Evolutionary conservation across 92 coral and sea anemone genomes (phyloP).

Genomic region (Paramuricea clavata): DNA sequence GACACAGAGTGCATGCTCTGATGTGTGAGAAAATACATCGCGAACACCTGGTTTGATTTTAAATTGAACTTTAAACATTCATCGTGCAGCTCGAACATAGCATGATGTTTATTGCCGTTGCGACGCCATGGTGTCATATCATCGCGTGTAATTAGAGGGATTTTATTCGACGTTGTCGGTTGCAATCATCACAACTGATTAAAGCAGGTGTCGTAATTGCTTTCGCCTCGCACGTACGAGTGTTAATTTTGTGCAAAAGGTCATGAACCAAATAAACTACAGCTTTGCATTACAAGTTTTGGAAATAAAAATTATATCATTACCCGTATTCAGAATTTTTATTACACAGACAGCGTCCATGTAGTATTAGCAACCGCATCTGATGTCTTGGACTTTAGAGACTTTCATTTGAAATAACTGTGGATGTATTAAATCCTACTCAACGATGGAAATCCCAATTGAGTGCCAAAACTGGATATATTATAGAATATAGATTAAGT

Average conservation of each 20-base stretch:
- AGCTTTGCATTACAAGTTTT: neutral
- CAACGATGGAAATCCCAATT: too few relatives aligned
- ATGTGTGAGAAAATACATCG: neutral
- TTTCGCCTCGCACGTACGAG: neutral
- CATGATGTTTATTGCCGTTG: slow-evolving; percentile 15
- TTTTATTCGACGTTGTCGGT: slow-evolving; percentile 12
- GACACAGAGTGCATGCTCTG: neutral
- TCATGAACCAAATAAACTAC: neutral
- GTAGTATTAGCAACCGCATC: too few relatives aligned
- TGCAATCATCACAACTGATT: slow-evolving; percentile 8
- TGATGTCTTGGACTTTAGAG: too few relatives aligned
- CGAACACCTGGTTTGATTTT: slow-evolving; percentile 26
- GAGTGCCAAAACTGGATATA: neutral
- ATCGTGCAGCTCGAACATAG: slow-evolving; percentile 8
- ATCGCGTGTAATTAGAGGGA: slow-evolving; percentile 28
- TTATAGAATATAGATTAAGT: neutral
- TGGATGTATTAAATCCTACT: too few relatives aligned
- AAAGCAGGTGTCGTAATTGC: slow-evolving; percentile 14
- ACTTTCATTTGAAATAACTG: too few relatives aligned
- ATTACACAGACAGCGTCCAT: too few relatives aligned
- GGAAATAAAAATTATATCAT: too few relatives aligned
- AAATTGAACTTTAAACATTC: slow-evolving; percentile 4
- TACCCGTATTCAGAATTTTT: too few relatives aligned
- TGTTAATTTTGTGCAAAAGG: neutral
- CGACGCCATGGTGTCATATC: slow-evolving; percentile 10